Conservation (phyloP, 2,888 invertebrate genomes). For the Phaedon cochleariae region DNA sequence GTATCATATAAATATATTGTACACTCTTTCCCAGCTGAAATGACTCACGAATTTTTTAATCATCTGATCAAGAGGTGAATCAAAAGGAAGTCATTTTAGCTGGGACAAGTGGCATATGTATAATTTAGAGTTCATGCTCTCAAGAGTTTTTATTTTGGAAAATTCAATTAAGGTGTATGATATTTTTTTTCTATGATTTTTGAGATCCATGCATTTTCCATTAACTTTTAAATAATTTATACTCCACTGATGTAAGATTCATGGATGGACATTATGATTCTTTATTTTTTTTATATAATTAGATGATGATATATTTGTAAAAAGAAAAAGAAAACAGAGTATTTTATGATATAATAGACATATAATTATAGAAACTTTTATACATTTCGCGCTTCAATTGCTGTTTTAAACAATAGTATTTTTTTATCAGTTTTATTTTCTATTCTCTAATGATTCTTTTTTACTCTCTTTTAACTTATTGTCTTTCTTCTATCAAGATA, state of each 20-base stretch:
- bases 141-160: constrained; percentile 39
- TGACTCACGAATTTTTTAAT: neutral
- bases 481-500: constrained; percentile 20
- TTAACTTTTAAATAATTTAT: constrained; percentile 22
- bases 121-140: constrained; percentile 25
- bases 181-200: constrained; percentile 14
- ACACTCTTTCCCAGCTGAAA: constrained; percentile 6
- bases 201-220: constrained; percentile 28
- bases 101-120: neutral
- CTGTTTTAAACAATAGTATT: constrained; percentile 32
- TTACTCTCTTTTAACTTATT: constrained; percentile 10
- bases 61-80: no score
- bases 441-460: constrained; percentile 14
- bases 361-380: constrained; percentile 30
- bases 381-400: constrained; percentile 28
- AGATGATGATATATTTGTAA: constrained; percentile 35
- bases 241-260: constrained; percentile 32
- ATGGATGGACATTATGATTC: constrained; percentile 18
- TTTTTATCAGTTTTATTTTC: constrained; percentile 21
- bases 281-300: constrained; percentile 34
- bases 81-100: neutral
- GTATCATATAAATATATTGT: constrained; percentile 21
- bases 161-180: constrained; percentile 34
- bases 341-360: constrained; percentile 30
- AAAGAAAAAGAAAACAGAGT: constrained; percentile 31